phyloP scores from a whole-genome alignment of 1,140 invertebrate genomes.

The Brachionus rotundiformis region DNA sequence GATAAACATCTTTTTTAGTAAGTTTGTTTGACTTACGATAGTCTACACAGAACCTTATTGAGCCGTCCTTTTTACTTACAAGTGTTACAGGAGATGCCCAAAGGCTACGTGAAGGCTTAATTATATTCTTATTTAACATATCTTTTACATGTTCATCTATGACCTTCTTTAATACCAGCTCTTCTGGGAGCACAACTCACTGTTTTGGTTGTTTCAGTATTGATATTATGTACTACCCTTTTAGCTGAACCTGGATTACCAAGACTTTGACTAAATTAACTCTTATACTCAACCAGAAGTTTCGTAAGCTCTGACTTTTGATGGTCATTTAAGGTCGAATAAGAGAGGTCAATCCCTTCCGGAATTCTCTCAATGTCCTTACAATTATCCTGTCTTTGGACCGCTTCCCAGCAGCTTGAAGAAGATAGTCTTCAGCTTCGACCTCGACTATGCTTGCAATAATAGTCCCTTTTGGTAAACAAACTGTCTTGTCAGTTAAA shows the following conservation, averaged over 20 bases:
- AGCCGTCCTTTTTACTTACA: conserved; percentile 31
- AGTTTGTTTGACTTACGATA: conserved; percentile 53
- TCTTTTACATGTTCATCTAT: not conserved
- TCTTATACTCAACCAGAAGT: not conserved
- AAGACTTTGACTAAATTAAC: not conserved
- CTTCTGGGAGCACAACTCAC: not conserved
- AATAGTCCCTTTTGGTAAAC: not conserved
- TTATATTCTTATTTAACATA: not conserved
- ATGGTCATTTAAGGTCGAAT: not conserved
- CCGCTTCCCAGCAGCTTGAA: not conserved
- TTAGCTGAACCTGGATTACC: not conserved
- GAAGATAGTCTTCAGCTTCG: not conserved
- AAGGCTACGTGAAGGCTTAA: not conserved
- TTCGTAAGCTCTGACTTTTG: not conserved
- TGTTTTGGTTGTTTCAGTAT: not conserved
- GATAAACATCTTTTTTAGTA: conserved; percentile 51
- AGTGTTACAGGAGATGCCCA: conserved; percentile 35
- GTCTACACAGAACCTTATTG: conserved; percentile 22
- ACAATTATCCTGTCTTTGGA: not conserved
- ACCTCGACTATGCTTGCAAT: not conserved
- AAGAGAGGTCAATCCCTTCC: not conserved
- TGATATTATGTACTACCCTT: not conserved
- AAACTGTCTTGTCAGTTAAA: not conserved
- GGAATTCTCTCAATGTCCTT: not conserved
- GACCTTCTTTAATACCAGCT: not conserved